phyloP scores from a whole-genome alignment of 2,888 invertebrate species.

The Zaprionus lineosus region DNA sequence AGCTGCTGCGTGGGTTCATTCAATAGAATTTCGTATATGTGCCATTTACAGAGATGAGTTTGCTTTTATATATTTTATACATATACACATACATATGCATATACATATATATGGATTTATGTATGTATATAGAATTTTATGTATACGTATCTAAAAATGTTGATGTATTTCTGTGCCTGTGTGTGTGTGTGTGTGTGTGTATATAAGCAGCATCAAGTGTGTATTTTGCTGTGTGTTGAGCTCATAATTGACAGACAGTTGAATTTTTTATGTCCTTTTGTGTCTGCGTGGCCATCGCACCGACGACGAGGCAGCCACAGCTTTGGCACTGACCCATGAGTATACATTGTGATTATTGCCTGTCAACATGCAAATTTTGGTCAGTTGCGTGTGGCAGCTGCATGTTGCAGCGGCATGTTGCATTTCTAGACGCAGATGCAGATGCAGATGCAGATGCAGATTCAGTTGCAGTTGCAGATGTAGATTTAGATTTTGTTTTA shows the following conservation, averaged over 20 bases:
- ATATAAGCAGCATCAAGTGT: slow-evolving; percentile 50
- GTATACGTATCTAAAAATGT: neutral
- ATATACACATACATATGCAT: neutral
- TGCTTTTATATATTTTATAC: neutral
- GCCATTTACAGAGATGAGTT: neutral
- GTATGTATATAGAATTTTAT: slow-evolving; percentile 5
- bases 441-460: too few species aligned
- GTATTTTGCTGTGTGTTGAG: slow-evolving; percentile 49
- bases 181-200: slow-evolving; percentile 11
- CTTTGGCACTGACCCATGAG: neutral
- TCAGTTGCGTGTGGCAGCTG: too few species aligned
- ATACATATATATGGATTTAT: neutral
- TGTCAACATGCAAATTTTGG: slow-evolving; percentile 13
- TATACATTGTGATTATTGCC: slow-evolving; percentile 10
- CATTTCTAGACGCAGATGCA: too few species aligned
- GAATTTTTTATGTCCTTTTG: slow-evolving; percentile 58
- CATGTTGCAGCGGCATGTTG: neutral
- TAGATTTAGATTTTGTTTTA: too few species aligned
- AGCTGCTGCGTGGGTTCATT: slow-evolving; percentile 57
- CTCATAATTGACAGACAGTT: slow-evolving; percentile 69
- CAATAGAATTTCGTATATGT: slow-evolving; percentile 55
- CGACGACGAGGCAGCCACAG: neutral
- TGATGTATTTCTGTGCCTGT: slow-evolving; percentile 3
- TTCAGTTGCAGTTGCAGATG: neutral
- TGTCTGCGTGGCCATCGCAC: slow-evolving; percentile 45